A percentile compares a stretch with the other conserved stretches of the same genome.
phyloP scores from a whole-genome alignment of 2,797 vertebrate genomes.

The Danio choprae region DNA sequence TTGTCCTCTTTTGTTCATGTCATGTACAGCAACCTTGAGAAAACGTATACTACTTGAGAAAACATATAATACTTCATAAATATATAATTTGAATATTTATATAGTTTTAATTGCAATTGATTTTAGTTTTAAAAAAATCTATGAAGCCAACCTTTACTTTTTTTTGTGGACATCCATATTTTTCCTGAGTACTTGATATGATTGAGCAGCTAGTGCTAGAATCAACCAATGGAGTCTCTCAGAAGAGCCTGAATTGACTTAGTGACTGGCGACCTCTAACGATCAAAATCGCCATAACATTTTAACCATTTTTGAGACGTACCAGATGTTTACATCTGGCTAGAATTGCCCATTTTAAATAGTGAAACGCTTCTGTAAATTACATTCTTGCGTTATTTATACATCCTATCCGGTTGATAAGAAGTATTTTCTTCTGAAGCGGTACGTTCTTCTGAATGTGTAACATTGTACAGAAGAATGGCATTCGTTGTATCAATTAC shows the following conservation, averaged over 20 bases:
- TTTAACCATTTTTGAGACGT: constrained; percentile 20
- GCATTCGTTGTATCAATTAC: neutral
- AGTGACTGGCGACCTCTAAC: constrained; percentile 58
- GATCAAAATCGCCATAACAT: constrained; percentile 33
- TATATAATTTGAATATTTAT: no score
- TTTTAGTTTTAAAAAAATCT: neutral
- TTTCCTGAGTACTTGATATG: neutral
- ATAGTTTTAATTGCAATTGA: no score
- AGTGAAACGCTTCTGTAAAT: constrained; percentile 16
- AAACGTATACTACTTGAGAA: neutral
- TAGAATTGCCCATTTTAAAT: neutral
- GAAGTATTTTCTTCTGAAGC: neutral
- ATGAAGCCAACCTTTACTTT: neutral
- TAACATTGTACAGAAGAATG: constrained; percentile 8
- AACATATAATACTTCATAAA: neutral
- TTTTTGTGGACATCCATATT: neutral
- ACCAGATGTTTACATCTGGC: constrained; percentile 60
- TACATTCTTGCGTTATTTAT: neutral
- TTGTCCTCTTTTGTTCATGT: neutral
- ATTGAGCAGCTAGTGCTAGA: no score
- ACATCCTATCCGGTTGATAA: no score
- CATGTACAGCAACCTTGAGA: neutral
- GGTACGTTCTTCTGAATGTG: neutral
- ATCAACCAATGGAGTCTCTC: constrained; percentile 9
- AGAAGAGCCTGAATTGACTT: constrained; percentile 8